Evolutionary conservation across 2,888 invertebrate genomes (phyloP), one percentile per base, ranked within the genome.

Genomic region (Anaspis maculata): DNA sequence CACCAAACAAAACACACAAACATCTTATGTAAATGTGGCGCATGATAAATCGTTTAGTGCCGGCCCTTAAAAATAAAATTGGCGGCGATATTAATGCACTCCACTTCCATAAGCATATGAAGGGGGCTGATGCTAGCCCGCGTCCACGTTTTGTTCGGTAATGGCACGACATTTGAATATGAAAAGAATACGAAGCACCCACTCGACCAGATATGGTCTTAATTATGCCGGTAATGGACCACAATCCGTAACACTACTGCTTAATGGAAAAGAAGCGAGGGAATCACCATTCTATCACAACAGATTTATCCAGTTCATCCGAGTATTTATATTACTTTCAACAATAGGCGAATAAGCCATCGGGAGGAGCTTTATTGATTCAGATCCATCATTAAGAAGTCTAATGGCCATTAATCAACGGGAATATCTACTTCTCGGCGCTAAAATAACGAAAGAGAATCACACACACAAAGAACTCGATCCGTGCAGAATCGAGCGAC

Each of bases 161-260:
- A 47, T 45, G 48, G 48, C 44, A 34, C 44, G 39, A 38, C 41
- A 59, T 61, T 60, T 54, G 51, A 58, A 61, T 61, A 59, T 59
- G 56, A 61, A 61, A 59, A 59, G 59, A 58, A 55, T 47, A 46
- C 41, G 42, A 46, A 47, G 44, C 40, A 19, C 9, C 42, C n/a
- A 31, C 30, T 32, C 39, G 45, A 42, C n/a, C n/a, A n/a, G 35
- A 48, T 46, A 45, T 44, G 37, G 41, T 46, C 49, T 54, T 56
- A 57, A 54, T 57, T 55, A 52, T 43, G 42, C 42, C 38, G 29
- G 46, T 51, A 51, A 54, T 49, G 49, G 51, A 51, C 44, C 45
- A 42, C 48, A 51, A 52, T 49, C 42, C 42, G 37, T 41, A 39
- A 39, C 41, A 40, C 39, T n/a, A n/a, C n/a, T n/a, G n/a, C n/a